Percentiles rank a stretch among this genome's conserved stretches.
phyloP scores from a whole-genome alignment of 1,140 invertebrate species.

The Sitophilus oryzae region DNA sequence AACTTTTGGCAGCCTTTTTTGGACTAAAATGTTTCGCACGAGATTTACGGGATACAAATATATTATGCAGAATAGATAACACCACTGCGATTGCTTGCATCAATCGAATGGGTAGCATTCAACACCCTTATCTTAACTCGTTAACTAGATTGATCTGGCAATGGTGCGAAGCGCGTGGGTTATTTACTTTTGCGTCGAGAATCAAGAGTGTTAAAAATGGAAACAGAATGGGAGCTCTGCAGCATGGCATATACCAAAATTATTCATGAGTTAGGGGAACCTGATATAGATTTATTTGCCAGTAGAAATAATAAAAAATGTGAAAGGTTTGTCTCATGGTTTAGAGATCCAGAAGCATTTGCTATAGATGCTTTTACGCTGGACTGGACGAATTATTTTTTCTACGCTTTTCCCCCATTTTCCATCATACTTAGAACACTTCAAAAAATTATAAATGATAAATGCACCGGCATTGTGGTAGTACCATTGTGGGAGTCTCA shows the following conservation, averaged over 20 bases:
- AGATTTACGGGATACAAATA: background rate
- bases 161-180: background rate
- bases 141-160: background rate
- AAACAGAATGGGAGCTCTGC: no score
- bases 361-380: slow-evolving; percentile 8
- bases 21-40: background rate
- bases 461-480: background rate
- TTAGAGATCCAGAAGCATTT: background rate
- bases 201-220: no score
- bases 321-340: slow-evolving; percentile 3
- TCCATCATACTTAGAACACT: background rate
- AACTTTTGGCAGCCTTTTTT: slow-evolving; percentile 1
- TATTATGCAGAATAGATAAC: no score
- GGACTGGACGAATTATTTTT: no score
- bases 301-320: slow-evolving; percentile 3
- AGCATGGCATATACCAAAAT: no score
- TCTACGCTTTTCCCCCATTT: slow-evolving; percentile 10
- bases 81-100: no score
- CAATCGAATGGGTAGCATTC: no score
- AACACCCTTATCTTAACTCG: no score
- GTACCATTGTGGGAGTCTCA: background rate
- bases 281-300: slow-evolving; percentile 18
- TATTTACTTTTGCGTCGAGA: background rate
- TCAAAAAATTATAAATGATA: slow-evolving; percentile 1
- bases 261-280: slow-evolving; percentile 1